Base-by-base conservation (phyloP, 1,140 invertebrate genomes). In the Spodoptera frugiperda region DNA sequence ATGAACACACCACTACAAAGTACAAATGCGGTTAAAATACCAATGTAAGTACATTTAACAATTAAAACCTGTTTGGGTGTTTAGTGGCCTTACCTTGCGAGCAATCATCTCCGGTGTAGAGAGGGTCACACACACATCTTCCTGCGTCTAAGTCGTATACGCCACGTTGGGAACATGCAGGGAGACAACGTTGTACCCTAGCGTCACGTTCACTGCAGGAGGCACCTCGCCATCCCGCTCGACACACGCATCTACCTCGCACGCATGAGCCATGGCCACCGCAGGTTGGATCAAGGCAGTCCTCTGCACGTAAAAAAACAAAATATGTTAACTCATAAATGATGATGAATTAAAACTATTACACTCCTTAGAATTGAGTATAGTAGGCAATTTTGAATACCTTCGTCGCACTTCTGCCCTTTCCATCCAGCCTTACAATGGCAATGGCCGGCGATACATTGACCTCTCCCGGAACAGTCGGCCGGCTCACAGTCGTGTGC, bases 141-240 rank as follows among this genome's bases (percentile, higher is more conserved):
- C 97, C 97, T 39, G 96, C 96, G 87, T 98, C 97, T 73, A 98
- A 95, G 93, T 98, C 98, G 92, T 98, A 98, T 61, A 97, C 96
- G 25, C 98, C 98, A 87, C 98, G 97, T 83, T 98, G 97, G 0
- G 98, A 98, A 90, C 98, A 99, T 65, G 98, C 97, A 0, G 98
- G 98, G 72, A 98, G 93, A 91, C 98, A 98, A 76, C 97, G 96
- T 90, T 98, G 97, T 30, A 98, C 97, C 93, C 98, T 96, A 86
- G 98, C 96, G 93, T 98, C 98, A 70, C 98, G 96, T 82, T 97
- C 96, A 78, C 96, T 96, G 88, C 98, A 99, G 76, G 97, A 96
- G 75, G 97, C 96, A 10, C 98, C 98, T 86, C 98, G 97, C 98
- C 98, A 99, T 0, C 99, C 99, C 3, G 97, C 97, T 86, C 98